Evolutionary conservation across 2,888 invertebrate species (phyloP), one percentile per base, ranked within the genome.

Genomic region (Blera fallax): DNA sequence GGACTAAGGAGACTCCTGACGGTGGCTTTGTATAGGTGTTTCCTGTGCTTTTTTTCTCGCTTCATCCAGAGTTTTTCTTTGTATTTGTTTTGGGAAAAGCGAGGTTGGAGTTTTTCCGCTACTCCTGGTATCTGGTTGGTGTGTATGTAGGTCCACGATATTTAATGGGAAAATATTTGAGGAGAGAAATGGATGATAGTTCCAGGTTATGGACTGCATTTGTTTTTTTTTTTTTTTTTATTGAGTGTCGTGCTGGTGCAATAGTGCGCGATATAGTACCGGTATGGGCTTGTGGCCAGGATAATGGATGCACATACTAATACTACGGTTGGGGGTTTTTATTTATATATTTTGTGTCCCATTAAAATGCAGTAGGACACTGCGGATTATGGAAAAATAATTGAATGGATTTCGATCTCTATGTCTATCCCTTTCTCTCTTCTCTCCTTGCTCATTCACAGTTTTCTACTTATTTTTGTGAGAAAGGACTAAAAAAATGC

Each of bases 161-260:
- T 78, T 83, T 69, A 83, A 83, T 83, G 78, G 83, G 78, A 83
- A 83, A 78, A 83, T 83, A 83, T 83, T 83, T 73, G 72, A 78
- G 52, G 45, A 78, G 60, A 67, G 67, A 80, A 62, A 78, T 50
- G 83, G 48, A 83, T 72, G 65, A 77, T 73, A 62, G 72, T 73
- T 16, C 21, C 43, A 10, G 65, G 67, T 62, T 83, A 69, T 83
- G 67, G 56, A 83, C 67, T 73, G 29, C 56, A 56, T 69, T 45
- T 82, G 45, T 37, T 73, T 54, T 37, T 27, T 50, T 43, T 52
- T 34, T 50, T 40, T 45, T 54, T 29, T 54, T 69, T 29, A 21
- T 58, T 64, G n/a, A n/a, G 45, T n/a, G 74, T 16, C 27, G 24
- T 78, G 45, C 54, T 52, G 50, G 54, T 50, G 58, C 56, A 72